These are phyloP conservation scores for Hypomecis punctinalis DNA, from an alignment of 2,888 invertebrate species.

Conservation along the genomic window DNA sequence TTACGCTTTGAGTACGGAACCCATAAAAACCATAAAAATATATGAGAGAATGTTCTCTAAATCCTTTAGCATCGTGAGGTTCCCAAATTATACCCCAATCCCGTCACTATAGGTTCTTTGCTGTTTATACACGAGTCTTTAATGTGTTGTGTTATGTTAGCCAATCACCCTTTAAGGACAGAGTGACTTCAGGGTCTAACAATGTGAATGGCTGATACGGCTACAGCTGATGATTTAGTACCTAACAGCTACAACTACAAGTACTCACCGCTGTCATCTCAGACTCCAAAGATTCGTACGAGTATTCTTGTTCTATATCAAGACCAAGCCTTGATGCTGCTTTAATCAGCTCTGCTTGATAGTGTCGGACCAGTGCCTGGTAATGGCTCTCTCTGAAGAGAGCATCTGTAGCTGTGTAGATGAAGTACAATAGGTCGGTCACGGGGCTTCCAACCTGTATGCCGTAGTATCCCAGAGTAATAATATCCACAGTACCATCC, in stretches of 20 bases:
- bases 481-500: slow-evolving; percentile 7
- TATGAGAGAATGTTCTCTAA: too few relatives aligned
- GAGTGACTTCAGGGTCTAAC: too few relatives aligned
- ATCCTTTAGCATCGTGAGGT: too few relatives aligned
- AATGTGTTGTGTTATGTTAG: neutral
- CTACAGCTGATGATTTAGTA: neutral
- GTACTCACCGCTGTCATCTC: neutral
- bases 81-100: too few relatives aligned
- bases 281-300: neutral
- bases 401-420: slow-evolving; percentile 9
- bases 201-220: neutral
- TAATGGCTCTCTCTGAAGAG: neutral
- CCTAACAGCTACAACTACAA: neutral
- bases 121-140: too few relatives aligned
- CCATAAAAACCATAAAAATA: too few relatives aligned
- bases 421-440: slow-evolving; percentile 8
- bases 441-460: slow-evolving; percentile 7
- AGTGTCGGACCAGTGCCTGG: neutral
- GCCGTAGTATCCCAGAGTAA: slow-evolving; percentile 6
- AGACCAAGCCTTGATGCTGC: neutral
- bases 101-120: too few relatives aligned
- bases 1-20: too few relatives aligned
- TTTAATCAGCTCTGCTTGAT: neutral
- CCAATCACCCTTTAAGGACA: neutral
- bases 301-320: neutral